Conservation (phyloP, 2,113 vertebrate genomes). For the Rafetus swinhoei region DNA sequence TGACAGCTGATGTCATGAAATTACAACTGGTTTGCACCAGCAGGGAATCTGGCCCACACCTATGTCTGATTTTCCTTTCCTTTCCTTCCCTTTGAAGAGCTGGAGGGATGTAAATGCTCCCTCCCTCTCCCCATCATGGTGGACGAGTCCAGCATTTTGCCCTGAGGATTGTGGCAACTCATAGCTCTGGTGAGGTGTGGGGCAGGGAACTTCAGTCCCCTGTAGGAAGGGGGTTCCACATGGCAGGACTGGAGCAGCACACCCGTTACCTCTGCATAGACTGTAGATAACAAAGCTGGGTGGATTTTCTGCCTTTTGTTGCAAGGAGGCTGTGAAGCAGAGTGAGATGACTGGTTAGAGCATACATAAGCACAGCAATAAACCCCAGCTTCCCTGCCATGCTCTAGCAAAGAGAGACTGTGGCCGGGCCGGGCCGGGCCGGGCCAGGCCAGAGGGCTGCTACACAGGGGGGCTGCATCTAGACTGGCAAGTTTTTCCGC, state of each 20-base stretch:
- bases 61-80: background rate
- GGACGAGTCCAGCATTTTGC: background rate
- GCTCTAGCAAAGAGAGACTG: background rate
- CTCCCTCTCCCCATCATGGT: background rate
- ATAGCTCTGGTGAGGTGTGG: background rate
- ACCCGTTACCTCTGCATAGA: background rate
- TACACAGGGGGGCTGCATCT: no score
- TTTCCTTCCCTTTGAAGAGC: background rate
- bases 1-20: background rate
- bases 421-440: no score
- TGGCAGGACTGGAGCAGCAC: background rate
- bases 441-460: no score
- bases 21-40: background rate
- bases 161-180: no score
- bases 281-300: background rate
- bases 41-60: background rate
- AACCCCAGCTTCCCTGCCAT: background rate
- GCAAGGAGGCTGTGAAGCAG: background rate
- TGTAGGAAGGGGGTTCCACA: background rate
- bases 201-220: background rate
- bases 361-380: background rate
- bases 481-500: no score
- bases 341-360: background rate
- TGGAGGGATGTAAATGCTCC: background rate
- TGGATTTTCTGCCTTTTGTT: background rate